Evolutionary conservation across 2,113 vertebrate species (phyloP).

Genomic region (Amphiprion ocellaris): DNA sequence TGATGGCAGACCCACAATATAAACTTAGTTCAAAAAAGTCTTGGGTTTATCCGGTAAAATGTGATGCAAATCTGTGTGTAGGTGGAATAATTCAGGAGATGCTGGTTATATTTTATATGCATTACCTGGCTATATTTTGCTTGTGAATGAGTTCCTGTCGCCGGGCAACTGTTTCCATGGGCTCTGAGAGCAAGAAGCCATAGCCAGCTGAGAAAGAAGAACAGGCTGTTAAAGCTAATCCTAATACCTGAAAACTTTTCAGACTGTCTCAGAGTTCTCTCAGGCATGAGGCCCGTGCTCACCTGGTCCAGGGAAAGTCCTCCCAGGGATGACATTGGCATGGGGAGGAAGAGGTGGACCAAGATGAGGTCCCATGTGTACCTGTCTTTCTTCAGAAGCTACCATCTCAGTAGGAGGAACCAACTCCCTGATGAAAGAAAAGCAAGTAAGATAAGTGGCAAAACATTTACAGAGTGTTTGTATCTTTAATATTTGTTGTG

Average conservation of each 20-base stretch:
- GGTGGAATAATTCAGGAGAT: constrained; percentile 28
- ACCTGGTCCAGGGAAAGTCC: constrained; percentile 87
- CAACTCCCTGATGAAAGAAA: constrained; percentile 85
- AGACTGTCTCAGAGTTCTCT: background rate
- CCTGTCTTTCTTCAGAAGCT: constrained; percentile 88
- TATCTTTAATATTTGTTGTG: background rate
- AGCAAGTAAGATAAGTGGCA: background rate
- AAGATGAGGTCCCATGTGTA: constrained; percentile 88
- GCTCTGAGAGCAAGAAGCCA: constrained; percentile 90
- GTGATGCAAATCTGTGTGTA: constrained; percentile 5
- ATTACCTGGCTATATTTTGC: constrained; percentile 94
- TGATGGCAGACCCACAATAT: constrained; percentile 1
- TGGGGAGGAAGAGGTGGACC: constrained; percentile 86
- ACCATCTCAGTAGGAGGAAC: constrained; percentile 88
- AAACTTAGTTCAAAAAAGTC: background rate
- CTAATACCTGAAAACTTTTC: background rate
- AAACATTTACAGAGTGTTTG: background rate
- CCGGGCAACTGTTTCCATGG: constrained; percentile 91
- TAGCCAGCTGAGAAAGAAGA: constrained; percentile 83
- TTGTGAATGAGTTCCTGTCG: constrained; percentile 95
- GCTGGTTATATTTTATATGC: constrained; percentile 4
- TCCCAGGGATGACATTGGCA: constrained; percentile 82
- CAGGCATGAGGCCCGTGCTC: constrained; percentile 13
- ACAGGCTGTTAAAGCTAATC: background rate
- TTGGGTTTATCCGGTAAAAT: background rate